Base-by-base conservation (phyloP, 2,113 vertebrate species). In the Oreotrochilus melanogaster region DNA sequence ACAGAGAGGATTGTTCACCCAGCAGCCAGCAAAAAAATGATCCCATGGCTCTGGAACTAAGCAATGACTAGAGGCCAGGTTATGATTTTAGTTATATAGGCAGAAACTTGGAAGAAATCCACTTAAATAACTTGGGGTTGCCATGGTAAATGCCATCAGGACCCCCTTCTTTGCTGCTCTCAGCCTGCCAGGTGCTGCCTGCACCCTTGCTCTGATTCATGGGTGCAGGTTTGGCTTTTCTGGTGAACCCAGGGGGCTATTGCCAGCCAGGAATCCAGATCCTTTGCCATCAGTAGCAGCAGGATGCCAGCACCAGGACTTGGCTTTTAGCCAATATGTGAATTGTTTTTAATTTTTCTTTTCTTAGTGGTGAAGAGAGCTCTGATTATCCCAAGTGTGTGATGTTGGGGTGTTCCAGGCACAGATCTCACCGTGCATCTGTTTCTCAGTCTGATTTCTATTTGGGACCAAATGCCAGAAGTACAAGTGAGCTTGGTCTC, bases 31-130 rank as follows among this genome's bases (percentile, higher is more conserved):
- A 50, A 95, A 88, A 67, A 94, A 57, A 48, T 37, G 85, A 70
- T 92, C 78, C 57, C 60, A 17, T 50, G 48, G 75, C 78, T 28
- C 67, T 78, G 64, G 67, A 92, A 50, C 7, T 56, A 64, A 78
- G 60, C 14, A 64, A 58, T 0, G 1, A 39, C 71, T 47, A 14
- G 25, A 71, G 56, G 62, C 74, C 75, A 73, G 78, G 42, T 80
- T 35, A 80, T 74, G 27, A 71, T 83, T 95, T 83, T 74, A 71
- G 35, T 48, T 92, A 39, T 88, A 71, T 70, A 58, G 81, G 66
- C 66, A 96, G 78, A 66, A 93, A 70, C 33, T 50, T 50, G 78
- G 89, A 91, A 82, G 58, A 88, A 93, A 86, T 83, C 51, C 60
- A 66, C 17, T 25, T 5, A 30, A 78, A 74, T 43, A 50, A 69